Evolutionary conservation across 92 coral and sea anemone species (phyloP).

Genomic region (Parazoanthus swiftii): DNA sequence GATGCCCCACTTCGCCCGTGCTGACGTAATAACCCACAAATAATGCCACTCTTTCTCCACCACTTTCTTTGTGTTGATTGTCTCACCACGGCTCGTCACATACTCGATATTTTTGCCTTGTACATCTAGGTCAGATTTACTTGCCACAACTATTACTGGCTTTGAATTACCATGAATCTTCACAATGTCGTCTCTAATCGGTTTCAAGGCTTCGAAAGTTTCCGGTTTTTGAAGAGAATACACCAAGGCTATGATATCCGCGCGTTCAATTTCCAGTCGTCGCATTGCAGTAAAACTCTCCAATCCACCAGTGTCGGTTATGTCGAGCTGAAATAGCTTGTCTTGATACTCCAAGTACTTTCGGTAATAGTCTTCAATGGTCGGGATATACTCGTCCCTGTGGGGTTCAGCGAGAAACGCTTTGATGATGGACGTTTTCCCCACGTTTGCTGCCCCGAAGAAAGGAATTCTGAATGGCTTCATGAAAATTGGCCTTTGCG

Average conservation of each 20-base stretch:
- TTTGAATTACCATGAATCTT: constrained; percentile 29
- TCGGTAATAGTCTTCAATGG: constrained; percentile 25
- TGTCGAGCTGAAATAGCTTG: constrained; percentile 15
- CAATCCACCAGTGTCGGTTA: constrained; percentile 28
- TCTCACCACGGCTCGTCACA: constrained; percentile 23
- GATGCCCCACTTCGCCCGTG: constrained; percentile 70
- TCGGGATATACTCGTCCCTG: constrained; percentile 23
- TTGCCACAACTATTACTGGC: constrained; percentile 17
- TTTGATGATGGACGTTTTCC: constrained; percentile 24
- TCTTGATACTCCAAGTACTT: constrained; percentile 1
- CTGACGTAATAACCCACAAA: constrained; percentile 72
- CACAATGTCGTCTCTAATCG: constrained; percentile 12
- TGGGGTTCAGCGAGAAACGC: not conserved
- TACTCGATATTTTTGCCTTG: constrained; percentile 33
- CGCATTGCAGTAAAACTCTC: constrained; percentile 41
- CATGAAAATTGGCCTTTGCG: not conserved
- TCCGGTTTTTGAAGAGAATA: constrained; percentile 29
- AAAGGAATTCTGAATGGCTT: constrained; percentile 19
- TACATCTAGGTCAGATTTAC: constrained; percentile 20
- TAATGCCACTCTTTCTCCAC: constrained; percentile 71
- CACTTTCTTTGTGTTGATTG: constrained; percentile 58
- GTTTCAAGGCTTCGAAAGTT: constrained; percentile 21
- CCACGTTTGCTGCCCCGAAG: constrained; percentile 28
- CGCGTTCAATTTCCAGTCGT: constrained; percentile 7
- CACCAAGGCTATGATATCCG: constrained; percentile 23